phyloP scores from a whole-genome alignment of 92 coral and sea anemone genomes.

The Galaxea fascicularis region DNA sequence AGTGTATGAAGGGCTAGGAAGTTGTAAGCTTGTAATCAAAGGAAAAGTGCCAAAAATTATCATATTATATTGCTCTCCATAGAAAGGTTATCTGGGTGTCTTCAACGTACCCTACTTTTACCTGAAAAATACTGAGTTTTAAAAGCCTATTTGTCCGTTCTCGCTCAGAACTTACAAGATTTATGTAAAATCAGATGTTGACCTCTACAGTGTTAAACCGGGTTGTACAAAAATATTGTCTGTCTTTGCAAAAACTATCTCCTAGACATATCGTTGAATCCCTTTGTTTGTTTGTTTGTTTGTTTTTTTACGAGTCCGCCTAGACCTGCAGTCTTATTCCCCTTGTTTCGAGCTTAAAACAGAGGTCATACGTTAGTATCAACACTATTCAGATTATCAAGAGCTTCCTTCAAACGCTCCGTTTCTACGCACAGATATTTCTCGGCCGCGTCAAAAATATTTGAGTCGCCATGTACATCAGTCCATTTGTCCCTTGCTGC shows the following conservation, averaged over 20 bases:
- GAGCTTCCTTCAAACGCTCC: constrained; percentile 71
- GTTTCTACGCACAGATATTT: constrained; percentile 84
- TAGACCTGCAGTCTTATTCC: background rate
- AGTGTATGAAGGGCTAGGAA: too few species aligned
- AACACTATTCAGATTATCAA: constrained; percentile 59
- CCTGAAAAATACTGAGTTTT: background rate
- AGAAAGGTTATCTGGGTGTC: background rate
- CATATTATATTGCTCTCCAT: too few species aligned
- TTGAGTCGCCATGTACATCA: constrained; percentile 84
- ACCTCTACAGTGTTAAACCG: background rate
- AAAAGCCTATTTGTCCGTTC: background rate
- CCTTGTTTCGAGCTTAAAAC: background rate
- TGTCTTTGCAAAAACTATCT: too few species aligned
- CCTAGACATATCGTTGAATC: too few species aligned
- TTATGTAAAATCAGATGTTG: background rate
- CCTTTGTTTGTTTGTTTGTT: too few species aligned
- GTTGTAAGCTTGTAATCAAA: too few species aligned
- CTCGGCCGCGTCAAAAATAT: constrained; percentile 84
- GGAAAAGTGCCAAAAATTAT: too few species aligned
- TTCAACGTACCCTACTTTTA: background rate
- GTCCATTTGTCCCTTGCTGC: constrained; percentile 89
- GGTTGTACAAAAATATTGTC: background rate
- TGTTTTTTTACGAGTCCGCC: too few species aligned
- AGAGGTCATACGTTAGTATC: background rate
- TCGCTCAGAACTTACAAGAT: background rate